Conservation (phyloP, 1,140 invertebrate species). For the Helicoverpa armigera region DNA sequence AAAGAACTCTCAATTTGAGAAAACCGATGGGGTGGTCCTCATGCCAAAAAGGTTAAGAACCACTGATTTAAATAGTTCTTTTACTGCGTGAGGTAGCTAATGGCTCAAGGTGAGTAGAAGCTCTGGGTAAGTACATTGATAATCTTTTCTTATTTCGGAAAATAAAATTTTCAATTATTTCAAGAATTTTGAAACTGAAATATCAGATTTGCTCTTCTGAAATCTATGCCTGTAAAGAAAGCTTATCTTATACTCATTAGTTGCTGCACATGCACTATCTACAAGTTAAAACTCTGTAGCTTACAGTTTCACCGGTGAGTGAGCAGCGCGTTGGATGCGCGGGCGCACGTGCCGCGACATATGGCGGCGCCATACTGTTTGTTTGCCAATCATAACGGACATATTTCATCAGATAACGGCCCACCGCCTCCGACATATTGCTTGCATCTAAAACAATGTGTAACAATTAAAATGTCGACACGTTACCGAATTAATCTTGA, state of each 20-base stretch:
- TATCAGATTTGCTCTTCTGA: not conserved
- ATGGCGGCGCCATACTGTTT: constrained; percentile 85
- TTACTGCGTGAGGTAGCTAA: too few species aligned
- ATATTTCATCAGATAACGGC: constrained; percentile 86
- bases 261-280: not conserved
- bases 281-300: not conserved
- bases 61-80: too few species aligned
- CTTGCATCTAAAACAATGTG: constrained; percentile 82
- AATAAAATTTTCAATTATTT: too few species aligned
- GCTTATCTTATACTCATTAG: not conserved
- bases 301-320: constrained; percentile 80
- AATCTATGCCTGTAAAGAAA: not conserved
- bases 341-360: constrained; percentile 85
- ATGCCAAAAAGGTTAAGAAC: too few species aligned
- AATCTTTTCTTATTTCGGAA: too few species aligned
- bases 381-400: constrained; percentile 86
- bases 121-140: too few species aligned
- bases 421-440: constrained; percentile 77
- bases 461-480: constrained; percentile 79
- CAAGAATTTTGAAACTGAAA: too few species aligned
- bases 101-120: too few species aligned
- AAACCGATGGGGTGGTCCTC: too few species aligned
- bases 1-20: too few species aligned
- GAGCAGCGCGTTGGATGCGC: constrained; percentile 80
- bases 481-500: constrained; percentile 52